Conservation (phyloP, 2,888 invertebrate genomes). For the Amphiduros pacificus region DNA sequence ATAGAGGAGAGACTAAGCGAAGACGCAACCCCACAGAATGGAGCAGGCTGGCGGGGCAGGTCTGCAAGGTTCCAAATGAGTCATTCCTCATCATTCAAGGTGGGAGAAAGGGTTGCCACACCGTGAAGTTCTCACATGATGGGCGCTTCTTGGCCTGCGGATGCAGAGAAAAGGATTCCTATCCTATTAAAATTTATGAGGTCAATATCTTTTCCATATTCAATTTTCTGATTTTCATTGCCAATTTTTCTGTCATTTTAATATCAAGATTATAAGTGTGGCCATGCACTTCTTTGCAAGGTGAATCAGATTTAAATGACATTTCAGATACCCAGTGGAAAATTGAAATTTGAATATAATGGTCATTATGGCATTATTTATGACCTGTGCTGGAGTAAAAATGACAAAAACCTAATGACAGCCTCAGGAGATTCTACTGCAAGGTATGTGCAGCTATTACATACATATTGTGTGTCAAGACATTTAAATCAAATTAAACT, state of each 20-base stretch:
- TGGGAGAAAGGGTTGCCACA: slow-evolving; percentile 55
- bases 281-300: too few relatives aligned
- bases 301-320: too few relatives aligned
- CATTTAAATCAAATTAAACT: too few relatives aligned
- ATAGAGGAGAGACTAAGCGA: background rate
- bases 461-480: too few relatives aligned
- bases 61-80: slow-evolving; percentile 68
- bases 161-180: slow-evolving; percentile 28
- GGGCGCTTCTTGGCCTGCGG: slow-evolving; percentile 47
- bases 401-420: slow-evolving; percentile 65
- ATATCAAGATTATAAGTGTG: too few relatives aligned
- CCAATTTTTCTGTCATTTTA: too few relatives aligned
- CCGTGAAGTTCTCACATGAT: slow-evolving; percentile 57
- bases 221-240: too few relatives aligned
- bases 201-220: slow-evolving; percentile 22
- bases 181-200: slow-evolving; percentile 29
- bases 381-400: slow-evolving; percentile 67
- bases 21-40: slow-evolving; percentile 53
- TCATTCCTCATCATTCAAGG: slow-evolving; percentile 44
- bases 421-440: slow-evolving; percentile 73
- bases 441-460: slow-evolving; percentile 47
- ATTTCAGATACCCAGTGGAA: slow-evolving; percentile 61
- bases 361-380: slow-evolving; percentile 72
- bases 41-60: slow-evolving; percentile 65
- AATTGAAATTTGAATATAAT: slow-evolving; percentile 59